These are phyloP conservation scores for Spodoptera littoralis DNA, from an alignment of 2,888 invertebrate species.

Conservation along the genomic window DNA sequence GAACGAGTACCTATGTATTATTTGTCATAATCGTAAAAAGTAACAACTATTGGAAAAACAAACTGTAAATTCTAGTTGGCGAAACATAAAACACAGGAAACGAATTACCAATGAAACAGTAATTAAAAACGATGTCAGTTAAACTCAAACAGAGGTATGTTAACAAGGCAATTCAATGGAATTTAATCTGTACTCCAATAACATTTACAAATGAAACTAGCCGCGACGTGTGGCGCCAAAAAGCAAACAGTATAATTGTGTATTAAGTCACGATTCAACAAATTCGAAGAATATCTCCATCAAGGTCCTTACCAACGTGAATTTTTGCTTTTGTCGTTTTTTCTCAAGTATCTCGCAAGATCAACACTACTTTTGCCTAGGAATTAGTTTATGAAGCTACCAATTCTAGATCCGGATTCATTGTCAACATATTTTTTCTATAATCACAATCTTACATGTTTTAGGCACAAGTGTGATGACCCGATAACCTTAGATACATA, in stretches of 20 bases:
- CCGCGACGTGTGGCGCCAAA: conserved; percentile 82
- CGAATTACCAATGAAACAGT: conserved; percentile 68
- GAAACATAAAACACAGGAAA: conserved; percentile 58
- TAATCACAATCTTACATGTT: conserved; percentile 1
- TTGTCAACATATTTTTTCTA: background rate
- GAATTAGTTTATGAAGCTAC: conserved; percentile 4
- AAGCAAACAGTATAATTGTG: conserved; percentile 82
- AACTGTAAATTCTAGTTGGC: conserved; percentile 50
- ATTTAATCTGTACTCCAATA: conserved; percentile 74
- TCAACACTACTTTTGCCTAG: conserved; percentile 17
- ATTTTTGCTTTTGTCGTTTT: conserved; percentile 40
- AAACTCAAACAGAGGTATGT: conserved; percentile 63
- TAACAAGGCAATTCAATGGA: conserved; percentile 70
- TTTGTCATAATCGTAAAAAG: conserved; percentile 34
- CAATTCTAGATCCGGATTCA: conserved; percentile 8
- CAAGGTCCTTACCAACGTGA: conserved; percentile 48
- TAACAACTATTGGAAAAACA: conserved; percentile 41
- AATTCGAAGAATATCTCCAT: conserved; percentile 65
- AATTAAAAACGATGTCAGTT: conserved; percentile 63
- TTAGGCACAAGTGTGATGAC: conserved; percentile 8
- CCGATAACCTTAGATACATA: conserved; percentile 28
- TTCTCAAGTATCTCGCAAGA: conserved; percentile 24
- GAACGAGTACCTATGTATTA: conserved; percentile 26
- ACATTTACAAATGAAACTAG: conserved; percentile 77
- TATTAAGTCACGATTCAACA: conserved; percentile 81